Conservation (phyloP, 2,888 invertebrate genomes). For the Lathronympha strigana region DNA sequence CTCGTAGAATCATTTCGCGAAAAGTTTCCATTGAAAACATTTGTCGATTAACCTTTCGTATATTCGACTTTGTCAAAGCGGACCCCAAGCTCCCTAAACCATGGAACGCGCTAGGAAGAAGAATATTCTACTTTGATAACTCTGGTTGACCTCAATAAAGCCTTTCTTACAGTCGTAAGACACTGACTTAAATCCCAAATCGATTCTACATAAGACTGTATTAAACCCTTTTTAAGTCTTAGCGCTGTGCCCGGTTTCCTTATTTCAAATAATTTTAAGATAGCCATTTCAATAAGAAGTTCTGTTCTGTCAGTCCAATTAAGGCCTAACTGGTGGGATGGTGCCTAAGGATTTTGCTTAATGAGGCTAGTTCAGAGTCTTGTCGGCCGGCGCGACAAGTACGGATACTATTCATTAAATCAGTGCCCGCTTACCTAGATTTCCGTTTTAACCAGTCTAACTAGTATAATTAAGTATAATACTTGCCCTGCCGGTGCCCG, state of each 20-base stretch:
- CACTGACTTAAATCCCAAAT: background rate
- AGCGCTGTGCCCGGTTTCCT: background rate
- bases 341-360: slow-evolving; percentile 39
- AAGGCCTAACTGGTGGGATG: slow-evolving; percentile 16
- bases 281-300: slow-evolving; percentile 23
- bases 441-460: slow-evolving; percentile 77
- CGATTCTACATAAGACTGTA: background rate
- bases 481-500: slow-evolving; percentile 19
- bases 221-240: background rate
- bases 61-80: no score
- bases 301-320: slow-evolving; percentile 21
- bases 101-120: no score
- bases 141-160: no score
- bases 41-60: no score
- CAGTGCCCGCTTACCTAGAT: slow-evolving; percentile 60
- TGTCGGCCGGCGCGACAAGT: slow-evolving; percentile 59
- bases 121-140: no score
- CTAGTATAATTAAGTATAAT: slow-evolving; percentile 51
- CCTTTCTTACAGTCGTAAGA: background rate
- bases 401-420: slow-evolving; percentile 78
- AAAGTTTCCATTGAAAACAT: no score
- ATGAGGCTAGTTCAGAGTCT: slow-evolving; percentile 49
- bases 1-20: no score
- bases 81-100: no score
- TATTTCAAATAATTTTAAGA: slow-evolving; percentile 9